Evolutionary conservation across 1,140 invertebrate genomes (phyloP).

Genomic region (Triops cancriformis): DNA sequence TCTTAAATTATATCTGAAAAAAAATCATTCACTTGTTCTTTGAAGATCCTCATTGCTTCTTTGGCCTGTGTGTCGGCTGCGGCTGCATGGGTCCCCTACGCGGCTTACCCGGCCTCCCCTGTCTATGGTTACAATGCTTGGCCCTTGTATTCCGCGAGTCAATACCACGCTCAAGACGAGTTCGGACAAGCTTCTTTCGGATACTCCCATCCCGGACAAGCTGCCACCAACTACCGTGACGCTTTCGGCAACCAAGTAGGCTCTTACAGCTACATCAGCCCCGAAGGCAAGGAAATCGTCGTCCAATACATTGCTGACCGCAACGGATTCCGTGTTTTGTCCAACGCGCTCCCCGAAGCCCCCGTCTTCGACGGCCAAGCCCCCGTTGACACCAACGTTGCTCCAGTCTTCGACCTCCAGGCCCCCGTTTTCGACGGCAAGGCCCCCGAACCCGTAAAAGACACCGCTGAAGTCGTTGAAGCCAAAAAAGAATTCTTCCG

Average conservation of each 20-base stretch:
- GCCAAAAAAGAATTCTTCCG: slow-evolving; percentile 24
- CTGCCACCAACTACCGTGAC: slow-evolving; percentile 31
- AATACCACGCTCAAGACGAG: slow-evolving; percentile 35
- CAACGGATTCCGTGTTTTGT: slow-evolving; percentile 32
- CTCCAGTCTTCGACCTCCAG: not conserved
- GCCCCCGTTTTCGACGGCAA: slow-evolving; percentile 14
- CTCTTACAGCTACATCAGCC: slow-evolving; percentile 39
- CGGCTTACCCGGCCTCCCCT: no score
- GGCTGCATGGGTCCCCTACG: not conserved
- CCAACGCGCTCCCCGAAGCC: slow-evolving; percentile 32
- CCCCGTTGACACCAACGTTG: slow-evolving; percentile 26
- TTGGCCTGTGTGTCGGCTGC: slow-evolving; percentile 17
- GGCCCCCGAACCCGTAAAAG: slow-evolving; percentile 20
- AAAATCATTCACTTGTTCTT: not conserved
- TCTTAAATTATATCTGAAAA: no score
- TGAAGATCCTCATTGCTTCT: not conserved
- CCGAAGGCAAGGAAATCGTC: slow-evolving; percentile 36
- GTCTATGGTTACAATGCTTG: not conserved
- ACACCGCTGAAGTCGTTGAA: slow-evolving; percentile 26
- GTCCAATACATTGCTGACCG: slow-evolving; percentile 39
- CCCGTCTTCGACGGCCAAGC: slow-evolving; percentile 16
- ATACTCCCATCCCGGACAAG: slow-evolving; percentile 33
- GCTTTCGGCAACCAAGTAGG: slow-evolving; percentile 38
- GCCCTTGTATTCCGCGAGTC: slow-evolving; percentile 1
- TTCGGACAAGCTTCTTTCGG: slow-evolving; percentile 32